Evolutionary conservation across 2,113 vertebrate species (phyloP).

Genomic region (Lamprologus callipterus): DNA sequence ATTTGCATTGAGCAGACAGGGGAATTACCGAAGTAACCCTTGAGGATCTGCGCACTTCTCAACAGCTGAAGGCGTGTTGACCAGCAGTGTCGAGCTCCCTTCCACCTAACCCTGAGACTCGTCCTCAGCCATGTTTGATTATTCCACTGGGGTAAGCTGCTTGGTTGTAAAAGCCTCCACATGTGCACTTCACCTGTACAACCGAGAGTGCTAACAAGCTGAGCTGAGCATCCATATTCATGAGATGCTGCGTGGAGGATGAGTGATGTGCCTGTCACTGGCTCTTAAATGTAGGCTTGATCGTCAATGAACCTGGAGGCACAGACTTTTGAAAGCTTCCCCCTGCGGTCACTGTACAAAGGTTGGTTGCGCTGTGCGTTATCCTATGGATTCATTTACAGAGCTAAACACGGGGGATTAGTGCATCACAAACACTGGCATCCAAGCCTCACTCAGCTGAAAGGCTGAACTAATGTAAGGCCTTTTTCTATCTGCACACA

Average conservation of each 20-base stretch:
- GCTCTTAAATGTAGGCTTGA: constrained; percentile 6
- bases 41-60: background rate
- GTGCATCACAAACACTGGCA: background rate
- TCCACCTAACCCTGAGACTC: background rate
- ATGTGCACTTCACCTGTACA: constrained; percentile 32
- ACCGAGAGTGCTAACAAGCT: constrained; percentile 35
- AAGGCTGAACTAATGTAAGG: background rate
- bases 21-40: constrained; percentile 14
- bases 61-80: background rate
- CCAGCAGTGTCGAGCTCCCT: background rate
- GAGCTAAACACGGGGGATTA: background rate
- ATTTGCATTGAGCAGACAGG: constrained; percentile 32
- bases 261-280: constrained; percentile 38
- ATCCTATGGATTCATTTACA: background rate
- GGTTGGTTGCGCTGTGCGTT: background rate
- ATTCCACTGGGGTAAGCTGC: background rate
- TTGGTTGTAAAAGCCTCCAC: background rate
- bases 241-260: background rate
- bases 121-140: background rate
- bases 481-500: background rate
- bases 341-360: background rate
- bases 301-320: background rate
- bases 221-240: constrained; percentile 42
- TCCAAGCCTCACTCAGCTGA: background rate
- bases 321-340: background rate